Base-by-base conservation (phyloP, 1,140 invertebrate genomes). In the Monomorium pharaonis region DNA sequence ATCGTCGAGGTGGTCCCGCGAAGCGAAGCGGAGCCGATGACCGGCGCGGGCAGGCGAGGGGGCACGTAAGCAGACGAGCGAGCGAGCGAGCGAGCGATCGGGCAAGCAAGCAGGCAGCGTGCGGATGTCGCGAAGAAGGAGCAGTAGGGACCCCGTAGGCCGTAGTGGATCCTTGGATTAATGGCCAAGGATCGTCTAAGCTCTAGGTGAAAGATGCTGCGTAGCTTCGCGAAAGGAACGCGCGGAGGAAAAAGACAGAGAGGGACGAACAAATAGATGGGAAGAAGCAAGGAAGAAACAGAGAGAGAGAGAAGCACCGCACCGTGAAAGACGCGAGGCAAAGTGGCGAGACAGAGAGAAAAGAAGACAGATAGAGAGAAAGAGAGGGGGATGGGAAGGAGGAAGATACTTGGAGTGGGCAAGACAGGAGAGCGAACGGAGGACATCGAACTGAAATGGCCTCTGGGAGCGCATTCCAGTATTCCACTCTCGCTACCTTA, bases 401-500 rank as follows among this genome's bases (percentile, higher is more conserved):
- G 72, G 69, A 86, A 86, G 87, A 90, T 85, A 86, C 33, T 85
- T 81, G 84, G 87, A 86, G 87, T 51, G 86, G 83, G 87, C 90
- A 92, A 88, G 91, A 90, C 87, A 92, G 90, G 86, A 92, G 89
- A 92, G 85, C 88, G 90, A 90, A 86, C 90, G 89, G 93, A 94
- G 93, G 93, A 93, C 96, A 96, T 88, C 96, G 92, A 89, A 94
- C 84, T 93, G 96, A 92, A 92, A 95, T 93, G 92, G 95, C 91
- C 93, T 94, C 91, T 94, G 91, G 92, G 91, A 92, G 90, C 90
- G 91, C 92, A 87, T 93, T 93, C 93, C 93, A 94, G 92, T 92
- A 86, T 92, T 93, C 93, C 92, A 92, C 93, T 94, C 93, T 93
- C 92, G 92, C 92, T 93, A 92, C 88, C 90, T 92, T 85, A 88